Conservation (phyloP, 2,888 invertebrate species). For the Blera fallax region DNA sequence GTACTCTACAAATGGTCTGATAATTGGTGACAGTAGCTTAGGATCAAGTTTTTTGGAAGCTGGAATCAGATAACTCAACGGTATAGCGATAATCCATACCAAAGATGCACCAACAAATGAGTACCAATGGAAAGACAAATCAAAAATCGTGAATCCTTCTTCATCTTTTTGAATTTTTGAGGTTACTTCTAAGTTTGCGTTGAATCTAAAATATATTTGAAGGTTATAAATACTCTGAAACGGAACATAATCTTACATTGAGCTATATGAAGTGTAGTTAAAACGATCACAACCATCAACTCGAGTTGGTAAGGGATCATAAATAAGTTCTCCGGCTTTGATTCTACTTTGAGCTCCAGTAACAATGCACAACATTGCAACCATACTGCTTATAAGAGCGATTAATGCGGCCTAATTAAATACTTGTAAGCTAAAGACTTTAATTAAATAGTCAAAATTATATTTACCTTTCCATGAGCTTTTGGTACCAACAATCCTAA, state of each 20-base stretch:
- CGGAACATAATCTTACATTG: slow-evolving; percentile 16
- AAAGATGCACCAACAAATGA: slow-evolving; percentile 82
- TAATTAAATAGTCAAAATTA: background rate
- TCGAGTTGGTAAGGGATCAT: slow-evolving; percentile 74
- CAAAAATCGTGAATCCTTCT: slow-evolving; percentile 80
- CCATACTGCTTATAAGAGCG: slow-evolving; percentile 76
- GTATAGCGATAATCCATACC: slow-evolving; percentile 82
- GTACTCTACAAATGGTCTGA: slow-evolving; percentile 74
- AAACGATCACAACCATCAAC: slow-evolving; percentile 75
- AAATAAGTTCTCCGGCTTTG: slow-evolving; percentile 74
- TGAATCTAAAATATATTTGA: background rate
- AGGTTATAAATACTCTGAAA: background rate
- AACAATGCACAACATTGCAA: slow-evolving; percentile 75
- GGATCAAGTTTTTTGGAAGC: slow-evolving; percentile 75
- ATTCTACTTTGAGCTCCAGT: slow-evolving; percentile 74
- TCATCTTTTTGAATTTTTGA: slow-evolving; percentile 4
- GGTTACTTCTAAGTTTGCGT: background rate
- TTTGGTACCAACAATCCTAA: slow-evolving; percentile 86
- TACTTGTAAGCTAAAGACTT: background rate
- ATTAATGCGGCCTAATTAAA: slow-evolving; percentile 76
- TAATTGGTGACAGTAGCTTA: slow-evolving; percentile 76
- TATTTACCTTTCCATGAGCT: slow-evolving; percentile 80
- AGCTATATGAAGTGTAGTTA: slow-evolving; percentile 69
- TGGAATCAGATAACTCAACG: slow-evolving; percentile 83
- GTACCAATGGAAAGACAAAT: slow-evolving; percentile 85